Evolutionary conservation across 2,797 vertebrate genomes (phyloP).

Genomic region (Halcyon smyrnensis): DNA sequence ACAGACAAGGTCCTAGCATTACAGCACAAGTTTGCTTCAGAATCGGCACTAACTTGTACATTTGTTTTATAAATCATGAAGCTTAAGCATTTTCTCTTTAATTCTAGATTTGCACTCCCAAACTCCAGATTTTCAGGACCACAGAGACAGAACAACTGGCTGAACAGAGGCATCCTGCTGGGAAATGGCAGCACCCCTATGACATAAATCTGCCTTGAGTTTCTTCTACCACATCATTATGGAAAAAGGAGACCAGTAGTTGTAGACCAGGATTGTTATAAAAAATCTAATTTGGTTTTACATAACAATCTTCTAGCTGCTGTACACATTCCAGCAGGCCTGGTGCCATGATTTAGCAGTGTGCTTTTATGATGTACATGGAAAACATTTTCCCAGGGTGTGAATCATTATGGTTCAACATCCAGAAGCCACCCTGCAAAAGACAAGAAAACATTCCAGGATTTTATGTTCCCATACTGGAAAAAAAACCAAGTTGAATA

Average conservation of each 20-base stretch:
- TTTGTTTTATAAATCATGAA: background rate
- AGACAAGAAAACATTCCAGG: background rate
- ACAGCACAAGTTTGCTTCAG: background rate
- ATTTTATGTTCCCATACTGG: background rate
- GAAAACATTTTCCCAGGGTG: background rate
- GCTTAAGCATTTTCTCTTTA: background rate
- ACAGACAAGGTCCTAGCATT: background rate
- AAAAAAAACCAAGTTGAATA: background rate
- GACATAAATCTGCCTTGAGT: background rate
- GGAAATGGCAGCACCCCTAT: background rate
- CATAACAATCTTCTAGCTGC: background rate
- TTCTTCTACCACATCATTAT: background rate
- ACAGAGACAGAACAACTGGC: background rate
- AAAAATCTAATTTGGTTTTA: background rate
- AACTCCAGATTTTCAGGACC: no score
- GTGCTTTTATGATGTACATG: fast-evolving
- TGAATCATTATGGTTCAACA: background rate
- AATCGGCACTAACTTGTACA: background rate
- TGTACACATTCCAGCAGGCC: background rate
- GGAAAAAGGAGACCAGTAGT: background rate
- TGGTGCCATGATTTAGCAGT: background rate
- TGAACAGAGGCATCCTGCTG: background rate
- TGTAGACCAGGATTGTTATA: background rate
- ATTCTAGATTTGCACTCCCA: background rate
- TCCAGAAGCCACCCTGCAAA: background rate